Base-by-base conservation (phyloP, 92 coral and sea anemone genomes). In the Phymanthus crucifer region DNA sequence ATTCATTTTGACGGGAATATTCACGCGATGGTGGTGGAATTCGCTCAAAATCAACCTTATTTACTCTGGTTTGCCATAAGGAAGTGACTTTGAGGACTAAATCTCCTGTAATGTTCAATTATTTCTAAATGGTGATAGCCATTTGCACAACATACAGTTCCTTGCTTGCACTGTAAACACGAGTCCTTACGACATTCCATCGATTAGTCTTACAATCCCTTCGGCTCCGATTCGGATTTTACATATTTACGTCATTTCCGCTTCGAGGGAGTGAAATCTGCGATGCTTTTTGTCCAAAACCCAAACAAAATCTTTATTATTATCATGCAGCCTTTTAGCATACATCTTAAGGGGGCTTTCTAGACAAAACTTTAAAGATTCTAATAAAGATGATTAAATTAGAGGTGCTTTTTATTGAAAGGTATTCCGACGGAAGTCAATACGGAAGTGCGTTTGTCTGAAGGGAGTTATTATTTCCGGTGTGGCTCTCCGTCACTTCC, bases 211-310 rank as follows among this genome's bases (percentile, higher is more conserved):
- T 21, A 66, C 66, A 56, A 75, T 32, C 72, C 3, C 50, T 43
- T 77, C 81, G 81, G 81, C 17, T 32, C 57, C 72, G 31, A n/a
- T 77, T 77, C 81, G 81, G 50, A 77, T 61, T 61, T 77, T 64
- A 64, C 72, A 38, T n/a, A 77, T 56, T 11, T 50, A 77, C 81
- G 72, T 77, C 81, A 77, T 77, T 37, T 77, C 81, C 81, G 36
- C 64, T 77, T 23, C n/a, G 38, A 36, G 58, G 72, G 46, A 32
- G 19, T 31, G 11, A 9, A 19, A 34, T 29, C 34, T 61, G 37
- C 32, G 21, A 21, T 47, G 34, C 3, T 16, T 14, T 61, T 37
- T 40, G 1, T 11, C 68, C 56, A 19, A 29, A 43, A 45, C 17
- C 23, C 26, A n/a, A 16, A 40, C 38, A 24, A 61, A 61, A 6